A percentile compares a stretch with the other conserved stretches of the same genome.
Evolutionary conservation across 2,797 vertebrate species (phyloP).

Genomic region (Myotis planiceps): DNA sequence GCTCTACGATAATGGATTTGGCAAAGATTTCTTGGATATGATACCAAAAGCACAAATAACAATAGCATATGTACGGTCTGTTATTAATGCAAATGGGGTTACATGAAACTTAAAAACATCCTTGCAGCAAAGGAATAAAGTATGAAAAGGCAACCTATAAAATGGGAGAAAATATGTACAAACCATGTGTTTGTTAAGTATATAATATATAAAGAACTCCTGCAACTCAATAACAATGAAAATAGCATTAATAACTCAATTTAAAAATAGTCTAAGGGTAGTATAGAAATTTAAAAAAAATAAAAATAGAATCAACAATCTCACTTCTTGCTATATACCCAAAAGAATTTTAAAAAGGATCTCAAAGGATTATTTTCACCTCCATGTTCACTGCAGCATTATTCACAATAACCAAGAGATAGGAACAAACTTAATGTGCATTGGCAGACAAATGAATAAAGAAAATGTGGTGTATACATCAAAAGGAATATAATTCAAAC

Average conservation of each 20-base stretch:
- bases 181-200: neutral
- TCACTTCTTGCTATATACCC: neutral
- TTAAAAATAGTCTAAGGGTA: neutral
- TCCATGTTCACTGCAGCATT: neutral
- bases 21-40: neutral
- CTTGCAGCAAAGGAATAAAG: neutral
- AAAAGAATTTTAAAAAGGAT: neutral
- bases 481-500: neutral
- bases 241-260: neutral
- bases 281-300: neutral
- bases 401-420: neutral
- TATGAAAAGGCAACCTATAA: neutral
- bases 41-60: neutral
- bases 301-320: neutral
- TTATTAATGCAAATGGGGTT: neutral
- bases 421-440: neutral
- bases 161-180: neutral
- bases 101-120: neutral
- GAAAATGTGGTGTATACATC: neutral
- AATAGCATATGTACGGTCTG: neutral
- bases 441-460: neutral
- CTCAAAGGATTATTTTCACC: neutral
- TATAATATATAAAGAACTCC: neutral
- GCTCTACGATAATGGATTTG: neutral
- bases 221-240: neutral